Percentiles rank a stretch among this genome's conserved stretches.
These are phyloP conservation scores for Synanthedon andrenaeformis DNA, from an alignment of 2,888 invertebrate genomes.

Conservation along the genomic window DNA sequence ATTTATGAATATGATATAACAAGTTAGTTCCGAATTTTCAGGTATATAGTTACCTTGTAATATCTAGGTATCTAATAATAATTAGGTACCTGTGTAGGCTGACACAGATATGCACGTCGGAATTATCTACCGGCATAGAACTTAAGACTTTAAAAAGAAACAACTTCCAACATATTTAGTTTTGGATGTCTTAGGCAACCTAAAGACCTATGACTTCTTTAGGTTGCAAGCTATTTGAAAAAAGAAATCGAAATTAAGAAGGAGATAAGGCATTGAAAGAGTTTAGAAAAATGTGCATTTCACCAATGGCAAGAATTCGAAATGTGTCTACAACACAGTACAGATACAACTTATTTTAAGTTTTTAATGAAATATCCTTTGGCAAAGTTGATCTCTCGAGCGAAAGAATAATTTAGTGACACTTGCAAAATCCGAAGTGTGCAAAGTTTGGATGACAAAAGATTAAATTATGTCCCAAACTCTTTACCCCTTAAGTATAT, in stretches of 20 bases:
- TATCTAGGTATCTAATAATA: no score
- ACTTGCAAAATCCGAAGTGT: slow-evolving; percentile 13
- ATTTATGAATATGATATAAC: no score
- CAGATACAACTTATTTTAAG: slow-evolving; percentile 50
- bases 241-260: not conserved
- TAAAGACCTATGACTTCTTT: no score
- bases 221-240: no score
- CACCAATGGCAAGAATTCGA: not conserved
- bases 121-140: no score
- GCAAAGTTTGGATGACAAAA: slow-evolving; percentile 16
- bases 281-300: not conserved
- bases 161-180: no score
- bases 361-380: slow-evolving; percentile 59
- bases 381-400: slow-evolving; percentile 34
- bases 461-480: slow-evolving; percentile 32
- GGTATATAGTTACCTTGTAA: no score
- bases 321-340: slow-evolving; percentile 18
- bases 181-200: no score
- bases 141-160: no score
- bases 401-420: slow-evolving; percentile 13
- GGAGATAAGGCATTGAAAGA: not conserved
- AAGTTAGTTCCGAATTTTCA: no score
- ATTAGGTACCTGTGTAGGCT: no score
- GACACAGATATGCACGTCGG: no score
- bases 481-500: not conserved